phyloP scores from a whole-genome alignment of 2,797 vertebrate genomes.

The Orestias chungarensis region DNA sequence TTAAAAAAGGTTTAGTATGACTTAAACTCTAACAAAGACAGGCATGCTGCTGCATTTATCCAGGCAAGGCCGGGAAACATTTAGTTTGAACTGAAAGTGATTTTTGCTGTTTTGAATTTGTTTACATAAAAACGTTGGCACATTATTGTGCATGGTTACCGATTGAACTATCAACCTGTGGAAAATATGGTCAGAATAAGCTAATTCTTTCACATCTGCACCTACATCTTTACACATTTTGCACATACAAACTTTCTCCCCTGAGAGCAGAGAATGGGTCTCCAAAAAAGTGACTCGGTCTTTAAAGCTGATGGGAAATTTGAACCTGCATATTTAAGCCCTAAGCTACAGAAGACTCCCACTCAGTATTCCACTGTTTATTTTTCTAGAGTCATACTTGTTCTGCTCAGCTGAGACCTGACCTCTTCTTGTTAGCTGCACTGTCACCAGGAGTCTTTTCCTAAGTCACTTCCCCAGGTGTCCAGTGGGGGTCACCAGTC shows the following conservation, averaged over 20 bases:
- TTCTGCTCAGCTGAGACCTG: conserved; percentile 60
- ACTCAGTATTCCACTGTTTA: conserved; percentile 62
- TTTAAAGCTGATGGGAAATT: conserved; percentile 48
- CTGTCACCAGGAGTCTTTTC: no score
- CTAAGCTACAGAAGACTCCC: conserved; percentile 34
- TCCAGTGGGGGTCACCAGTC: no score
- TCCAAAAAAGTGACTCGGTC: conserved; percentile 23
- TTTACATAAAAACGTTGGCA: conserved; percentile 5
- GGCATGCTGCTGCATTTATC: conserved; percentile 42
- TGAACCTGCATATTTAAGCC: conserved; percentile 34
- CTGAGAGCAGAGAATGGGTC: conserved; percentile 46
- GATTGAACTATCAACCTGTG: conserved; percentile 24
- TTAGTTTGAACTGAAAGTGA: neutral
- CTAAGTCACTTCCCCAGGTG: no score
- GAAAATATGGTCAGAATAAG: conserved; percentile 50
- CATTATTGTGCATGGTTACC: conserved; percentile 33
- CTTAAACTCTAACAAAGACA: conserved; percentile 46
- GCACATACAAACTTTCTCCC: conserved; percentile 28
- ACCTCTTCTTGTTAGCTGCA: conserved; percentile 63
- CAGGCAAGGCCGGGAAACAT: neutral
- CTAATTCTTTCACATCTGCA: conserved; percentile 33
- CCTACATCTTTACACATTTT: conserved; percentile 47
- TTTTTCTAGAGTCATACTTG: conserved; percentile 62
- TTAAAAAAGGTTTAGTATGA: conserved; percentile 51
- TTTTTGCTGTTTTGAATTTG: neutral